These are phyloP conservation scores for Stomatorhinus walkeri DNA, from an alignment of 2,797 vertebrate species.

Conservation along the genomic window DNA sequence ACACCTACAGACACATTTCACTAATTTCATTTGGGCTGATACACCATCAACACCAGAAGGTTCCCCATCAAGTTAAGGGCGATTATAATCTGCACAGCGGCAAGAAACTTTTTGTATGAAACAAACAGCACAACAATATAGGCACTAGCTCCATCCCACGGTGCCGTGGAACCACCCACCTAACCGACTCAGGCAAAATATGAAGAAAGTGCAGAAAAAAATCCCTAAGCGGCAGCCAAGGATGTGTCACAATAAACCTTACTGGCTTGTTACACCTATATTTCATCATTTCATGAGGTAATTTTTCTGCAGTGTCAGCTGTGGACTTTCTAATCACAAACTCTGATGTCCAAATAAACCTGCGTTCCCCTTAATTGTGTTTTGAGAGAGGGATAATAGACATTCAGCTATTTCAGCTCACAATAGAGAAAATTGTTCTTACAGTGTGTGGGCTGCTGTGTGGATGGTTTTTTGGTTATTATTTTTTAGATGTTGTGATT, in stretches of 20 bases:
- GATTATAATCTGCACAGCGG: neutral
- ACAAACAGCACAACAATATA: neutral
- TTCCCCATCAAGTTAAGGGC: neutral
- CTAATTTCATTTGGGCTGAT: neutral
- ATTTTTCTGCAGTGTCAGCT: slow-evolving; percentile 34
- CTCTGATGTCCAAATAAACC: slow-evolving; percentile 46
- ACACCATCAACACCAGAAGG: neutral
- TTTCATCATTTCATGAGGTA: slow-evolving; percentile 36
- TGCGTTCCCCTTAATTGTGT: slow-evolving; percentile 39
- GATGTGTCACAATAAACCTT: neutral
- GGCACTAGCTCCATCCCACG: neutral
- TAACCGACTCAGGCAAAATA: neutral
- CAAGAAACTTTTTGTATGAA: neutral
- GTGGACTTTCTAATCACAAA: neutral
- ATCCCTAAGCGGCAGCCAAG: neutral
- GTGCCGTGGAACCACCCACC: neutral
- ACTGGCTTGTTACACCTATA: slow-evolving; percentile 33
- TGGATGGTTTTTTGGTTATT: slow-evolving; percentile 29
- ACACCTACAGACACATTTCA: neutral
- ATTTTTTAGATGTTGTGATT: slow-evolving; percentile 21
- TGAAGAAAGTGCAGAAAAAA: neutral
- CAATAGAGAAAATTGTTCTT: slow-evolving; percentile 25
- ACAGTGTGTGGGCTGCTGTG: slow-evolving; percentile 21
- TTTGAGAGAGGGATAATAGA: slow-evolving; percentile 45
- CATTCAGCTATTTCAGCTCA: slow-evolving; percentile 35